Percentiles rank a stretch among this genome's conserved stretches.
Evolutionary conservation across 2,113 vertebrate species (phyloP).

Genomic region (Myotis davidii): DNA sequence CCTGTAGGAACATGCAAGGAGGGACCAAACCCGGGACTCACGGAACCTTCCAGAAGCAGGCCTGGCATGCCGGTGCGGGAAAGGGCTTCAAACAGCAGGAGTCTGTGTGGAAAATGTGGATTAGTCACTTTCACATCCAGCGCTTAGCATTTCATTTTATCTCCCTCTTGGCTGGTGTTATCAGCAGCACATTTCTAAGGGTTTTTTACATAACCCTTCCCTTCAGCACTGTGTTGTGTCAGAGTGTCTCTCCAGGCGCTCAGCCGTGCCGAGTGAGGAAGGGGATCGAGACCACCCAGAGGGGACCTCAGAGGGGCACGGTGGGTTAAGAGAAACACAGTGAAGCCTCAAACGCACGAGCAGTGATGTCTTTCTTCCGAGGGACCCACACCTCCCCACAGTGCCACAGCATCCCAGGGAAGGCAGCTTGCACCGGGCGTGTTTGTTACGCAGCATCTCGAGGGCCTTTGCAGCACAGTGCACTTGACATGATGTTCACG

Average conservation of each 20-base stretch:
- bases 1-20: background rate
- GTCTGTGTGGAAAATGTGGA: slow-evolving; percentile 77
- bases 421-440: background rate
- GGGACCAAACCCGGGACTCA: background rate
- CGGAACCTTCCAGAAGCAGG: slow-evolving; percentile 41
- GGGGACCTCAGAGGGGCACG: background rate
- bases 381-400: accelerated
- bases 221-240: slow-evolving; percentile 53
- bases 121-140: slow-evolving; percentile 68
- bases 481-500: background rate
- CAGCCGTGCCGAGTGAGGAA: background rate
- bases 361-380: background rate
- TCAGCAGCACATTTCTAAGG: slow-evolving; percentile 76
- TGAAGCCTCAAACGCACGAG: no score
- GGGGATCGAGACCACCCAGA: no score
- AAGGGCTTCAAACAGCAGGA: slow-evolving; percentile 73
- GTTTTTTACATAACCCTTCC: slow-evolving; percentile 73
- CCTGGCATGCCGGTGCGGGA: slow-evolving; percentile 37
- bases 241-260: slow-evolving; percentile 37
- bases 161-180: slow-evolving; percentile 77
- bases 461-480: background rate
- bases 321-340: background rate
- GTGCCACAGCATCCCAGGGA: background rate
- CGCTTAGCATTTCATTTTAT: slow-evolving; percentile 66
- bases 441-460: background rate